A percentile compares a stretch with the other conserved stretches of the same genome.
These are phyloP conservation scores for Dusona sp. DNA, from an alignment of 2,888 invertebrate species.

Conservation along the genomic window DNA sequence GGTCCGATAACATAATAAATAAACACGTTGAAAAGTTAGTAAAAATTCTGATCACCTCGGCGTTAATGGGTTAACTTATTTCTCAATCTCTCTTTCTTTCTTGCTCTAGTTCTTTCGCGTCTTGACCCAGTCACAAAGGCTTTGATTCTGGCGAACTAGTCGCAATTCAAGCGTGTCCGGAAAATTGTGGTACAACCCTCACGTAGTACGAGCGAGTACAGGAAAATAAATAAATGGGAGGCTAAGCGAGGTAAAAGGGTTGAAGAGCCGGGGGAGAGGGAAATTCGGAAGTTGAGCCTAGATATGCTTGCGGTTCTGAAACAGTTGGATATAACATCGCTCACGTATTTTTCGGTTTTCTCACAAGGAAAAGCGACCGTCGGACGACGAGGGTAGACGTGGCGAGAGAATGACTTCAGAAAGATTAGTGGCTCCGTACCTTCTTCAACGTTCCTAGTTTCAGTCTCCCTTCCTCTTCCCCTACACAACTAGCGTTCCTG, in stretches of 20 bases:
- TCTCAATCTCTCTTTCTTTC: conserved; percentile 64
- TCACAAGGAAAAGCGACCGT: conserved; percentile 22
- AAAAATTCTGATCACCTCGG: no score
- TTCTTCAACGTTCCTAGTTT: conserved; percentile 50
- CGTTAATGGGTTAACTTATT: no score
- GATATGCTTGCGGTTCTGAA: conserved; percentile 32
- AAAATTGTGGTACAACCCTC: conserved; percentile 46
- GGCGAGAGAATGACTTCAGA: conserved; percentile 58
- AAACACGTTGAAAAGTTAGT: no score
- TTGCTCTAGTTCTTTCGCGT: conserved; percentile 29
- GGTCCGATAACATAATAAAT: no score
- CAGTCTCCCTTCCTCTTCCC: neutral
- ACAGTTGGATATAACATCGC: conserved; percentile 32
- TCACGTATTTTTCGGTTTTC: conserved; percentile 34
- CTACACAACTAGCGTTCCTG: conserved; percentile 31
- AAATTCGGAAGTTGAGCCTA: conserved; percentile 41
- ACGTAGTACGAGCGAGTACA: conserved; percentile 5
- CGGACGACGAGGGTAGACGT: conserved; percentile 62
- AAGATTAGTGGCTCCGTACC: conserved; percentile 62
- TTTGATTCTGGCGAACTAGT: conserved; percentile 31
- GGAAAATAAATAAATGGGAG: conserved; percentile 15
- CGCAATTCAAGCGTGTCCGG: conserved; percentile 30
- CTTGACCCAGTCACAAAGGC: conserved; percentile 62
- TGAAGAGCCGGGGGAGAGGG: conserved; percentile 8
- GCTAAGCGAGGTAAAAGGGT: conserved; percentile 15